Base-by-base conservation (phyloP, 2,888 invertebrate genomes). In the Cryptus viduatorius region DNA sequence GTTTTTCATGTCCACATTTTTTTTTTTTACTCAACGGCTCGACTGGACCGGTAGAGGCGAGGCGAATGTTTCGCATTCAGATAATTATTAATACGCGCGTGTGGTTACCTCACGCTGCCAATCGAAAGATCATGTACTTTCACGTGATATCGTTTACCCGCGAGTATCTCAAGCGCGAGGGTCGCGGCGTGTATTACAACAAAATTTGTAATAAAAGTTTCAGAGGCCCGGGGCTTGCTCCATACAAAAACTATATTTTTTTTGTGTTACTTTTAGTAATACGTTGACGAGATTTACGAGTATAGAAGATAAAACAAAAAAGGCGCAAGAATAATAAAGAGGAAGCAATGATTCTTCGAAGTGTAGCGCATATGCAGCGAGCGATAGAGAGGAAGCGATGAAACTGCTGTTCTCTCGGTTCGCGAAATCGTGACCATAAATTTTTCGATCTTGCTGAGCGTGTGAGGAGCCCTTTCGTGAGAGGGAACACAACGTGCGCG, bases 351-450 rank as follows among this genome's bases (percentile, higher is more conserved):
- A 67, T 50, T 14, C n/a, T 68, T 77, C n/a, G 68, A 29, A 64
- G 64, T 19, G 76, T 65, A 44, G 37, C 53, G 50, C 50, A 65
- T 8, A 53, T 48, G 65, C 71, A 77, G 69, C 61, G 82, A 73
- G 81, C 68, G 79, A 82, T 79, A 79, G 77, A 64, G 46, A 79
- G 68, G 50, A 75, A 71, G 78, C 68, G 73, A 61, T 78, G 81
- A 84, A 84, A 81, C 78, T 81, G 68, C 81, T 84, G 84, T 84
- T 84, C 84, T 81, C 84, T 81, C 81, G 84, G 81, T 71, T 79
- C 50, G 82, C 65, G 50, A 84, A 84, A 59, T 84, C 84, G 84
- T 82, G 84, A 84, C 71, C 61, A 79, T 84, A 84, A 71, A 84
- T 84, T 82, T 84, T 82, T 82, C 84, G 68, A 79, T 79, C 79